These are phyloP conservation scores for Micromys minutus DNA, from an alignment of 2,113 vertebrate genomes.

Conservation along the genomic window DNA sequence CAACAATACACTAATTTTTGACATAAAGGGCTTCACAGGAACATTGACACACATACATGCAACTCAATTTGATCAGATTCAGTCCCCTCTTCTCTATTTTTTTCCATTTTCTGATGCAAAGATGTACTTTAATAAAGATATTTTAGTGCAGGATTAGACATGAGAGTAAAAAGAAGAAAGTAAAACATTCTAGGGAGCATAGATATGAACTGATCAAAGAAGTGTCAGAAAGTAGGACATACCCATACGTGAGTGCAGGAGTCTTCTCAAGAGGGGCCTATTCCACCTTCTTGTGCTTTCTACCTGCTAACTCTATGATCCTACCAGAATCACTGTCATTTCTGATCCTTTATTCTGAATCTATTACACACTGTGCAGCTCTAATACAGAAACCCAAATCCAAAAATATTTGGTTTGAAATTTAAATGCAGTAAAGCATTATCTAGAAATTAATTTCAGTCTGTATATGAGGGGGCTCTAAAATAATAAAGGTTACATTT, in stretches of 20 bases:
- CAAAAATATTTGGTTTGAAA: not conserved
- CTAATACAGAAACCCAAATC: not conserved
- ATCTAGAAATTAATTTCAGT: not conserved
- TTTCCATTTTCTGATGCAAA: not conserved
- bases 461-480: not conserved
- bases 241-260: not conserved
- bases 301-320: not conserved
- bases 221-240: not conserved
- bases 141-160: not conserved
- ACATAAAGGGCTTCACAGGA: not conserved
- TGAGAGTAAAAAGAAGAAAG: not conserved
- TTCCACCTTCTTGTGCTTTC: not conserved
- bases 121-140: not conserved
- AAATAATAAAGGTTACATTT: not conserved
- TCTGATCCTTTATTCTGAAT: not conserved
- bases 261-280: not conserved
- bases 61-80: not conserved
- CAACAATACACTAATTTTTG: not conserved
- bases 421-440: not conserved
- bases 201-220: not conserved
- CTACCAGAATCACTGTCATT: not conserved
- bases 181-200: not conserved
- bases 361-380: not conserved
- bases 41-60: not conserved
- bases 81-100: not conserved